These are phyloP conservation scores for Oryzias sinensis DNA, from an alignment of 2,797 vertebrate genomes.

Conservation along the genomic window DNA sequence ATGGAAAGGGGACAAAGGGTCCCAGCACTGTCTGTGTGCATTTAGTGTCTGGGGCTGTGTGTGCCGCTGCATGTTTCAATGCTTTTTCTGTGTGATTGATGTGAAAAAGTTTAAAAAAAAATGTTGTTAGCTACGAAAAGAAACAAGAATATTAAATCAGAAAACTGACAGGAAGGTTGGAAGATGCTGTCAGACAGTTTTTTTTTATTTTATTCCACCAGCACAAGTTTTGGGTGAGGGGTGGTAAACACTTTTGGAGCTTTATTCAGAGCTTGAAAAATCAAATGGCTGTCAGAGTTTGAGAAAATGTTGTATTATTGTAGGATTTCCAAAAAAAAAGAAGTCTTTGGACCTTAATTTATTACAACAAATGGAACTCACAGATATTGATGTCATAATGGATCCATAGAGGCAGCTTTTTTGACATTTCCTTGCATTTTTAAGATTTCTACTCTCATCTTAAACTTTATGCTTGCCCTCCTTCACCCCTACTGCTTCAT, in stretches of 20 bases:
- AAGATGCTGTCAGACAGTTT: too few relatives aligned
- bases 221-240: too few relatives aligned
- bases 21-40: constrained; percentile 50
- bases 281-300: too few relatives aligned
- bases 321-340: too few relatives aligned
- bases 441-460: constrained; percentile 43
- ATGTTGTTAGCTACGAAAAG: background rate
- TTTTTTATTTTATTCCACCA: too few relatives aligned
- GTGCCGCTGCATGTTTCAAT: constrained; percentile 39
- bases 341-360: too few relatives aligned
- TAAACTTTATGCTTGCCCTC: background rate
- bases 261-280: too few relatives aligned
- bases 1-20: constrained; percentile 62
- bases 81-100: constrained; percentile 38
- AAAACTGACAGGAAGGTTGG: too few relatives aligned
- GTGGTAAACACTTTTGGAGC: too few relatives aligned
- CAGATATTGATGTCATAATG: background rate
- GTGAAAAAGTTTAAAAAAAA: constrained; percentile 36
- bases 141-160: too few relatives aligned
- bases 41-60: constrained; percentile 33
- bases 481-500: constrained; percentile 5
- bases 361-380: too few relatives aligned
- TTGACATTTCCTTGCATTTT: constrained; percentile 24
- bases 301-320: too few relatives aligned
- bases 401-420: constrained; percentile 19